Base-by-base conservation (phyloP, 2,797 vertebrate species). In the Ptychadena robeensis region DNA sequence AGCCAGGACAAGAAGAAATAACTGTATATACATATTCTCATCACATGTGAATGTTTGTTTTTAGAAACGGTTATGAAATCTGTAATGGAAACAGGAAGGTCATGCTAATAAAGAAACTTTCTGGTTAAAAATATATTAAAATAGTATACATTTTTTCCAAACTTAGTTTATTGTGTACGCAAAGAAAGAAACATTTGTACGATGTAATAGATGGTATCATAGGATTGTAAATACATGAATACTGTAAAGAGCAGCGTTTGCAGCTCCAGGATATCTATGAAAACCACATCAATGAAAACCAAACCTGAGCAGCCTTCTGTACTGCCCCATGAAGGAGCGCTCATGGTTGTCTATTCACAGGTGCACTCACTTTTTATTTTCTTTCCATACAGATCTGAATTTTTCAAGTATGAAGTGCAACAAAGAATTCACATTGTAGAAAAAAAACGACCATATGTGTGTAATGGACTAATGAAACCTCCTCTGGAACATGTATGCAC, bases 71-170 rank as follows among this genome's bases (percentile, higher is more conserved):
- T 59, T 59, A 9, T 61, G 25, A 31, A 67, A 67, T 18, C 28
- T 18, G 64, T 14, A 34, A 22, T 67, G 28, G 30, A 34, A 67
- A 67, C 28, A 67, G 32, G 64, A 34, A 31, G 64, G 64, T 67
- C 28, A 67, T 31, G 28, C 28, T 67, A 31, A 31, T 27, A 32
- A 67, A 32, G 64, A 67, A 67, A 32, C 64, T 61, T 61, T 61
- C 59, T 61, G 59, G 59, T 25, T 61, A 61, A 28, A 61, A 61
- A 61, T 25, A 61, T 28, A 28, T 53, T 53, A 53, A 53, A 61
- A 61, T 61, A 25, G 59, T 12, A 61, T 12, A 22, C 14, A 44
- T 44, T 15, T 18, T 44, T 44, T 22, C 1, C 3, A 61, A 61
- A 28, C 11, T 8, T 28, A 61, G 59, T 25, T 61, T 27, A 61